Evolutionary conservation across 2,888 invertebrate species (phyloP), one percentile per base, ranked within the genome.

Genomic region (Arrhopalites spinosus): DNA sequence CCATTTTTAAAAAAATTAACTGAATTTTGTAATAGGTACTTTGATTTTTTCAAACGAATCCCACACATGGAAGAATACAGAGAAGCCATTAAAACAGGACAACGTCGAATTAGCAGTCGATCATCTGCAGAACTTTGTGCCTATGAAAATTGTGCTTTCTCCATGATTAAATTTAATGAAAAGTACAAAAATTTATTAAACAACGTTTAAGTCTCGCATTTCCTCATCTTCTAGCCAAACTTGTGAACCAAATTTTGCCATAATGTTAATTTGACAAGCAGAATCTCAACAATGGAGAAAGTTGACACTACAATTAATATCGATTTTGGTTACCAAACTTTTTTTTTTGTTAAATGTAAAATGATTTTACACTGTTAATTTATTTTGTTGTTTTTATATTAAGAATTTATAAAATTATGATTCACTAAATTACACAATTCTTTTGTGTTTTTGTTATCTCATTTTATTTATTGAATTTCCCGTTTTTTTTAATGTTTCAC

Each of bases 141-240:
- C 20, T 77, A 72, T 50, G n/a, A 23, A 30, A 77, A 77, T 50
- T 81, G 81, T 47, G 67, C 71, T 53, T 81, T 81, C 64, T 81
- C 81, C 15, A 27, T 81, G 7, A 73, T 61, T 13, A 70, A 76
- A 29, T 70, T 79, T 25, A 79, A 81, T 63, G 75, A 66, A 0
- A 77, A 77, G 29, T 77, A 74, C 47, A 59, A 69, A 20, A 23
- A 63, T 20, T 47, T 75, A 11, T 29, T 75, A 11, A 30, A 29
- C 25, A 61, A n/a, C n/a, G n/a, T 69, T 1, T 64, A 36, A 64
- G n/a, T n/a, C 0, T 36, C 64, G 2, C 3, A 2, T 8, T 30
- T 64, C 1, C 15, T 2, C 1, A 15, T 11, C 25, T n/a, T n/a
- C n/a, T n/a, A n/a, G n/a, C n/a, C n/a, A n/a, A n/a, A n/a, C n/a